phyloP scores from a whole-genome alignment of 2,797 vertebrate species.

The Apodemus agrarius region DNA sequence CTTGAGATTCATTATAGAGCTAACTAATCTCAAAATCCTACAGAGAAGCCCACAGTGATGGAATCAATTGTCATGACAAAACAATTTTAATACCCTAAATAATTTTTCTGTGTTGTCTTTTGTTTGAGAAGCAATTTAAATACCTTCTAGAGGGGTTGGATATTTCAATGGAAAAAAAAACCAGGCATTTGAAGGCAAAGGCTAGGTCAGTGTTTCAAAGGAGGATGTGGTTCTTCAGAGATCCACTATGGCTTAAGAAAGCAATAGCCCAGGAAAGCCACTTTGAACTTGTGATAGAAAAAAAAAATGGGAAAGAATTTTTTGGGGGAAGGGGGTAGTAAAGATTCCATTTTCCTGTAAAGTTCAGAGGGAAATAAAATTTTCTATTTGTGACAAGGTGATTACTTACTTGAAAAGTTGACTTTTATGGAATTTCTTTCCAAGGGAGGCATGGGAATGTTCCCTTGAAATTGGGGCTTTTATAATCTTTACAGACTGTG shows the following conservation, averaged over 20 bases:
- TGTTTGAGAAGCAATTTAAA: constrained; percentile 53
- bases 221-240: not conserved
- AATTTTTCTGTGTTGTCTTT: not conserved
- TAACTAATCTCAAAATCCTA: constrained; percentile 35
- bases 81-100: not conserved
- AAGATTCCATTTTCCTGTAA: constrained; percentile 28
- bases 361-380: not conserved
- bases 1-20: constrained; percentile 17
- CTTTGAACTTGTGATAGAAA: not conserved
- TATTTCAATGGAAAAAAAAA: constrained; percentile 33
- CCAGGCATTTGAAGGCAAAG: constrained; percentile 31
- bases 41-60: constrained; percentile 23
- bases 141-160: not conserved
- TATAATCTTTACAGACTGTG: not conserved
- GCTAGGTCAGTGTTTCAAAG: constrained; percentile 59
- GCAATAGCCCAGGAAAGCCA: not conserved
- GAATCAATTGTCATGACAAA: constrained; percentile 24
- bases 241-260: constrained; percentile 72
- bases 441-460: not conserved
- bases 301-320: not conserved
- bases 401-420: constrained; percentile 38
- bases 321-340: not conserved
- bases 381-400: constrained; percentile 29
- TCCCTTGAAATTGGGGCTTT: not conserved
- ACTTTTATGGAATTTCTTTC: constrained; percentile 21